Evolutionary conservation across 2,888 invertebrate genomes (phyloP).

Genomic region (Eumacrocentrus americanus): DNA sequence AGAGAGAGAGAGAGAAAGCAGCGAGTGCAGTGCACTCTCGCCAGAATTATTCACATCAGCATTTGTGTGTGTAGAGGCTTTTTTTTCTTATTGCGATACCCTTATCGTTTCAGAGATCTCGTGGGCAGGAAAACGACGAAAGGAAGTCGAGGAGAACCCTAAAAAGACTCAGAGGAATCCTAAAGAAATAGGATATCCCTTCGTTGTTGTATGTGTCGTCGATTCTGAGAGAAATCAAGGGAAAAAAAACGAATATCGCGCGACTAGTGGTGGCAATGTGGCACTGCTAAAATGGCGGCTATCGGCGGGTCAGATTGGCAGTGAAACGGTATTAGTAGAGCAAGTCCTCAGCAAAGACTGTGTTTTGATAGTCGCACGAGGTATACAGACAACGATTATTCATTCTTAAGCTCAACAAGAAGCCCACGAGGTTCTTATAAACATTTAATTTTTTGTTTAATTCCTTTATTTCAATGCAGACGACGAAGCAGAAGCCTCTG

Average conservation of each 20-base stretch:
- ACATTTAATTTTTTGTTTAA: constrained; percentile 11
- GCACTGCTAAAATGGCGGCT: constrained; percentile 57
- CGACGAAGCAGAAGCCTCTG: constrained; percentile 11
- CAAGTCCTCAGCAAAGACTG: constrained; percentile 17
- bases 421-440: not conserved
- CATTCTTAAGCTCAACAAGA: not conserved
- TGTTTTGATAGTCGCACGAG: constrained; percentile 18
- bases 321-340: constrained; percentile 35
- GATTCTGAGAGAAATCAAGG: not conserved
- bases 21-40: constrained; percentile 35
- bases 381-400: not conserved
- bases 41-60: constrained; percentile 24
- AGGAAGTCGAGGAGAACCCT: too few relatives aligned
- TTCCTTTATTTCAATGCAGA: not conserved
- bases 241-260: constrained; percentile 27
- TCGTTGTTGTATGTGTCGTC: not conserved
- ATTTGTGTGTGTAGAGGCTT: not conserved
- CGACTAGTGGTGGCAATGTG: constrained; percentile 29
- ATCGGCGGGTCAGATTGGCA: constrained; percentile 52
- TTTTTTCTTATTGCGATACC: not conserved
- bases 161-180: too few relatives aligned
- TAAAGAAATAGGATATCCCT: too few relatives aligned
- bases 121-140: too few relatives aligned
- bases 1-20: constrained; percentile 6
- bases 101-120: too few relatives aligned